A percentile compares a stretch with the other conserved stretches of the same genome.
phyloP scores from a whole-genome alignment of 2,888 invertebrate species.

The Cantharis rufa region DNA sequence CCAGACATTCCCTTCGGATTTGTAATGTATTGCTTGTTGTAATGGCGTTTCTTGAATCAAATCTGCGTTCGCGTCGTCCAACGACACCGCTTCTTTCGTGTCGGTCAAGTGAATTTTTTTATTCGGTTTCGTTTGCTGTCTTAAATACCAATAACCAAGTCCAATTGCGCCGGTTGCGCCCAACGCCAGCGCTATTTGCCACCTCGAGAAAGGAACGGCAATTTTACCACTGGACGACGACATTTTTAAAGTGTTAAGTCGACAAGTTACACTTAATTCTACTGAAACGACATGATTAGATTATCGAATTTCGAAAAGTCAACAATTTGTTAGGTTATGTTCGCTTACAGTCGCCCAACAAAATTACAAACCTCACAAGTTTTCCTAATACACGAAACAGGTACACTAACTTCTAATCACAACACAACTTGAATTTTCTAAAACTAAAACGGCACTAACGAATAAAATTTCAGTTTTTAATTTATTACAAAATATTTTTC shows the following conservation, averaged over 20 bases:
- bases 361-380: not conserved
- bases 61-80: constrained; percentile 38
- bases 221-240: constrained; percentile 34
- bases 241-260: constrained; percentile 32
- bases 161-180: constrained; percentile 80
- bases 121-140: constrained; percentile 61
- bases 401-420: not conserved
- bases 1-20: constrained; percentile 85
- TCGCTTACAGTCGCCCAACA: not conserved
- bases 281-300: constrained; percentile 5
- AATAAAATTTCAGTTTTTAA: not conserved
- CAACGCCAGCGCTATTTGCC: constrained; percentile 85
- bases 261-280: constrained; percentile 6
- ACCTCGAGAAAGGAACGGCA: constrained; percentile 68
- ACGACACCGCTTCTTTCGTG: constrained; percentile 33
- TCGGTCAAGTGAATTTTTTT: constrained; percentile 45
- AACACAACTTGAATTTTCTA: not conserved
- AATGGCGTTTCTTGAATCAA: constrained; percentile 61
- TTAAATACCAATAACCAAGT: constrained; percentile 77
- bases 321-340: not conserved
- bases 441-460: not conserved
- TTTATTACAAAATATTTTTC: not conserved
- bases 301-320: not conserved
- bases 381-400: not conserved
- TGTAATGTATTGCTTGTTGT: constrained; percentile 76